Conservation (phyloP, 2,113 vertebrate species). For the Nothobranchius kuhntae region DNA sequence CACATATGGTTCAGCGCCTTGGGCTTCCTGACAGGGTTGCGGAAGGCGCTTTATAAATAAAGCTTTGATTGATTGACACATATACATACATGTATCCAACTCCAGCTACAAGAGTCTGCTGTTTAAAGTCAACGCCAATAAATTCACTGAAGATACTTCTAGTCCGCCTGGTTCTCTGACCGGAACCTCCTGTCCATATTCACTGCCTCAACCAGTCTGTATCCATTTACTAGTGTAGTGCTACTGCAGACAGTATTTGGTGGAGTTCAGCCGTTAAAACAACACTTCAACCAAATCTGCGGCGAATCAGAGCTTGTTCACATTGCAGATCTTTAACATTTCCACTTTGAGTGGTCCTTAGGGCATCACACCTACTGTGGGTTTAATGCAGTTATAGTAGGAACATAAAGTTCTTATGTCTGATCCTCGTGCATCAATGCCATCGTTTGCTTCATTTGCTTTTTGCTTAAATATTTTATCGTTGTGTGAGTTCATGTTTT, state of each 20-base stretch:
- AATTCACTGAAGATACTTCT: no score
- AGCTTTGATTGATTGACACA: no score
- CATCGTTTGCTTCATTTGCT: neutral
- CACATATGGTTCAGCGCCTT: no score
- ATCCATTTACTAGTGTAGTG: no score
- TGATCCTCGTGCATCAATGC: neutral
- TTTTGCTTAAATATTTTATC: neutral
- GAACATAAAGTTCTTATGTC: neutral
- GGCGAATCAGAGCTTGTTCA: neutral
- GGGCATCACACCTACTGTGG: neutral
- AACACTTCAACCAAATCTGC: neutral
- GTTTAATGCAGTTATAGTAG: neutral
- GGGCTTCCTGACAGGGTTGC: no score
- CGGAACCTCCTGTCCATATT: no score
- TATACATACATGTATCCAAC: no score
- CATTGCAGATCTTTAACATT: neutral
- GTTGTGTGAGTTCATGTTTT: neutral
- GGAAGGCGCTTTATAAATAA: no score
- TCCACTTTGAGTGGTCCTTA: constrained; percentile 1
- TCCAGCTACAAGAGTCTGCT: no score
- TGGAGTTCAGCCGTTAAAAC: constrained; percentile 3
- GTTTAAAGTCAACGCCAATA: no score
- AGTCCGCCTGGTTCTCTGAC: no score
- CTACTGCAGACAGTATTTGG: neutral
- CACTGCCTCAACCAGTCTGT: no score